Evolutionary conservation across 2,113 vertebrate genomes (phyloP).

Genomic region (Colaptes auratus): DNA sequence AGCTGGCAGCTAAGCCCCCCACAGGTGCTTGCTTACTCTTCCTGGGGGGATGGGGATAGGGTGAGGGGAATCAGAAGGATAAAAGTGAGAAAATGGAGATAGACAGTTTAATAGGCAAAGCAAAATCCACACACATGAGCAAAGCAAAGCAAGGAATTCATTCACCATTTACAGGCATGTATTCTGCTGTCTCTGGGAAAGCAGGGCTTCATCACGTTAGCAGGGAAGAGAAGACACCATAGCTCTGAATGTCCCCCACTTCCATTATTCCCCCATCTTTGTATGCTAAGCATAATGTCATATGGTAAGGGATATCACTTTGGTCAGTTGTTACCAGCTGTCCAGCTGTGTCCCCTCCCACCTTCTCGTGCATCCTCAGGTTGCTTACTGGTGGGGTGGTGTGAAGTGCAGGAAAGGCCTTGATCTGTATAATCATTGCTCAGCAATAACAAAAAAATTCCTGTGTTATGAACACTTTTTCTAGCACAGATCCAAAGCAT

Average conservation of each 20-base stretch:
- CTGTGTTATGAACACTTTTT: background rate
- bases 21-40: background rate
- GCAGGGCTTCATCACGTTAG: background rate
- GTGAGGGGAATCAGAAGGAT: background rate
- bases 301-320: background rate
- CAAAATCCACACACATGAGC: background rate
- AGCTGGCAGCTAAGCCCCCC: background rate
- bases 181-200: background rate
- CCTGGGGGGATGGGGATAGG: background rate
- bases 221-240: background rate
- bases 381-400: background rate
- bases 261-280: no score
- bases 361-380: background rate
- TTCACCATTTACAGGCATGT: background rate
- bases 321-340: background rate
- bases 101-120: background rate
- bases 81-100: background rate
- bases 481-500: background rate
- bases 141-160: background rate
- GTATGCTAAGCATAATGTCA: no score
- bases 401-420: background rate
- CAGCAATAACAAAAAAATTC: background rate
- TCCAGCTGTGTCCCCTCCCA: background rate
- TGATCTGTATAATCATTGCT: background rate
- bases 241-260: background rate